Evolutionary conservation across 2,797 vertebrate species (phyloP), one percentile per base, ranked within the genome.

Genomic region (Acrossocheilus wenchowensis): DNA sequence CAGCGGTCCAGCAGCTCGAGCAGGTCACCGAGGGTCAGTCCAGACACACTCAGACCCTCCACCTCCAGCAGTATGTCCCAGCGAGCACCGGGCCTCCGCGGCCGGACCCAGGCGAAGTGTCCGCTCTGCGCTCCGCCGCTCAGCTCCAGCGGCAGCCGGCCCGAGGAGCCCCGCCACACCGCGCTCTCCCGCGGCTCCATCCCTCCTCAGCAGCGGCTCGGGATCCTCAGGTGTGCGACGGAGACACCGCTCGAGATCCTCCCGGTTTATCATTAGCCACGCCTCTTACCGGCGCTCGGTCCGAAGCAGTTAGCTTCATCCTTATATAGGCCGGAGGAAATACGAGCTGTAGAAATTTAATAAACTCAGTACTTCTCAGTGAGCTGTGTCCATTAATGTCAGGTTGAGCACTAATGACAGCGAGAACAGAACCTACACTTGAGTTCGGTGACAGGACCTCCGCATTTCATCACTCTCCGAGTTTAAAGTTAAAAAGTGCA

Each of bases 21-120:
- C 43, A 74, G n/a, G n/a, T 30, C 72, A 2, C 0, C 8, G 7
- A 50, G 72, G 7, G n/a, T 15, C n/a, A 50, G 72, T 50, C 72
- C 72, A 0, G 45, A 74, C n/a, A 50, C 72, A 2, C n/a, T 9
- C n/a, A 30, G 43, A 17, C 14, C 43, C n/a, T 74, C 72, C 43
- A 74, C n/a, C 45, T 74, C 43, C 72, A 74, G 72, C 72, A 74
- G 72, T 19, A 50, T 2, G 45, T 74, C 45, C 45, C n/a, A 19
- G 15, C 9, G 15, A 19, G 45, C 8, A 15, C 7, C 7, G 0
- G 72, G 8, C 7, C n/a, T 10, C 7, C 2, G n/a, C 26, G 72
- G 72, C 0, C n/a, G 12, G 15, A 74, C 30, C 43, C 26, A 74
- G n/a, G 9, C 2, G 72, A 74, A 74, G 45, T 10, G 45, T 0